A percentile compares a stretch with the other conserved stretches of the same genome.
Evolutionary conservation across 2,888 invertebrate genomes (phyloP).

Genomic region (Cremastinae sp.): DNA sequence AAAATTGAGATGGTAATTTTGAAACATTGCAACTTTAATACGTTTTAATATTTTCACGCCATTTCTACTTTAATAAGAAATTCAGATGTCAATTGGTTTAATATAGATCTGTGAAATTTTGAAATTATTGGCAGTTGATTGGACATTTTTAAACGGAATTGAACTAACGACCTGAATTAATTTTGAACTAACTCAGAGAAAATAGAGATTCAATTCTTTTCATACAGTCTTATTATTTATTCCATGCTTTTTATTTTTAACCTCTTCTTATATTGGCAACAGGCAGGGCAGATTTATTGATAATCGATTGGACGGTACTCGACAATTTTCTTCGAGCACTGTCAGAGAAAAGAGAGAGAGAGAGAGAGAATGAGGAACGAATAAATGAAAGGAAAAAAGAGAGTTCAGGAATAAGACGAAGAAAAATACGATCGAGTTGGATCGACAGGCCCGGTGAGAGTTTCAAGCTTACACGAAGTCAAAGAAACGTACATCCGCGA

Average conservation of each 20-base stretch:
- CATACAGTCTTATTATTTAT: background rate
- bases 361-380: background rate
- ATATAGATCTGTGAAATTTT: no score
- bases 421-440: constrained; percentile 48
- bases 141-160: no score
- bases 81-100: no score
- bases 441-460: constrained; percentile 34
- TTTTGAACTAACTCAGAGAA: no score
- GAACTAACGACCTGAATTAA: no score
- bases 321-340: constrained; percentile 12
- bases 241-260: background rate
- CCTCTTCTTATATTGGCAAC: background rate
- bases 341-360: background rate
- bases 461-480: constrained; percentile 38
- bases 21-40: no score
- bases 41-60: no score
- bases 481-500: constrained; percentile 32
- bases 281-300: constrained; percentile 23
- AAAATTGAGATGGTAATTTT: no score
- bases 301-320: background rate
- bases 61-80: no score
- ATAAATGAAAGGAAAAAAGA: background rate
- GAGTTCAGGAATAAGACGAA: constrained; percentile 19
- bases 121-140: no score
- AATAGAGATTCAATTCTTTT: no score